A percentile compares a stretch with the other conserved stretches of the same genome.
Conservation (phyloP, 2,888 invertebrate species). For the Anorthoa munda region DNA sequence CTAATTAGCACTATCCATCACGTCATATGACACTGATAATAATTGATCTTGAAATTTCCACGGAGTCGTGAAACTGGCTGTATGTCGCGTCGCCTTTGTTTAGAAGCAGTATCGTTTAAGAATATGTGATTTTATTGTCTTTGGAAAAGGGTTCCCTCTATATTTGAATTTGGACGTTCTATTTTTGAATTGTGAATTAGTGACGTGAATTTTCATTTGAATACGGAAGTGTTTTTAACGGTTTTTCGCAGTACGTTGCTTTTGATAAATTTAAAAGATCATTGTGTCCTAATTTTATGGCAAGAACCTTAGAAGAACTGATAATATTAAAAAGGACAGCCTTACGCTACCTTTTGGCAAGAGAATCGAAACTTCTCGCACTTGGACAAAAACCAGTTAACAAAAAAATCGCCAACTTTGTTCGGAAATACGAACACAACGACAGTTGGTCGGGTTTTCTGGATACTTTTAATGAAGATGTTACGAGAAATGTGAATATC, state of each 20-base stretch:
- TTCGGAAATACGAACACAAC: conserved; percentile 76
- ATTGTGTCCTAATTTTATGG: conserved; percentile 74
- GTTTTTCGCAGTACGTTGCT: background rate
- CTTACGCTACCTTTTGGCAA: conserved; percentile 78
- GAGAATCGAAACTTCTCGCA: conserved; percentile 80
- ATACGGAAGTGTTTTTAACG: background rate
- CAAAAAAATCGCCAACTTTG: conserved; percentile 82
- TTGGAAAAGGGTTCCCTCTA: conserved; percentile 15
- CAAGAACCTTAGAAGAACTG: conserved; percentile 82
- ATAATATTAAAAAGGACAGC: conserved; percentile 81
- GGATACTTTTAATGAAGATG: conserved; percentile 82
- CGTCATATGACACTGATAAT: conserved; percentile 71
- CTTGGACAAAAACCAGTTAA: conserved; percentile 83
- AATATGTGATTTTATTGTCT: conserved; percentile 46
- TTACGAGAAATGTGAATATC: conserved; percentile 83
- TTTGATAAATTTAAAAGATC: background rate
- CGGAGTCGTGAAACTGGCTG: conserved; percentile 52
- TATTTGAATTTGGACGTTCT: conserved; percentile 9
- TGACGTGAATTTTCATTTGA: conserved; percentile 17
- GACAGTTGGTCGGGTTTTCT: conserved; percentile 79
- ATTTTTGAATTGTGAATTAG: conserved; percentile 16
- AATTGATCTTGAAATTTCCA: conserved; percentile 80
- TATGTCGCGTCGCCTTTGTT: conserved; percentile 49
- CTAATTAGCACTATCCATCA: conserved; percentile 68
- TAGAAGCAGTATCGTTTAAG: conserved; percentile 30